phyloP scores from a whole-genome alignment of 92 coral and sea anemone genomes.

The Siderastrea siderea region DNA sequence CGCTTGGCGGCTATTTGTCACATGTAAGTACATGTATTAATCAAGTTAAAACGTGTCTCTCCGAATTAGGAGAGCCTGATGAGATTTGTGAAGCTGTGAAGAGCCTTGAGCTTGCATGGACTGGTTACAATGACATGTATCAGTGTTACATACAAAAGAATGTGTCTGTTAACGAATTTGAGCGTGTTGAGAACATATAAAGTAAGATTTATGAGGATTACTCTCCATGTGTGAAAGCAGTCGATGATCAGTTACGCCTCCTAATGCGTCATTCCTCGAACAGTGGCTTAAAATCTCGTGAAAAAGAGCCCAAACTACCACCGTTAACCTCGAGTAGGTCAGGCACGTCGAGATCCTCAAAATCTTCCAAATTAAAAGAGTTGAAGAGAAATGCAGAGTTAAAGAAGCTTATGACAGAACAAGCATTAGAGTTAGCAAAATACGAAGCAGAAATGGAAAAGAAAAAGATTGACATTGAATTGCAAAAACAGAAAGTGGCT shows the following conservation, averaged over 20 bases:
- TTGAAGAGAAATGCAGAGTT: conserved; percentile 45
- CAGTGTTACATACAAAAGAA: neutral
- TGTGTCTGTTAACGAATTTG: conserved; percentile 10
- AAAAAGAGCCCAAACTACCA: neutral
- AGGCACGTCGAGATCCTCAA: conserved; percentile 31
- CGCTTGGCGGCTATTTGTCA: conserved; percentile 49
- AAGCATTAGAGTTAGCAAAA: conserved; percentile 49
- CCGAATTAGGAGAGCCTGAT: neutral
- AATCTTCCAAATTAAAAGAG: conserved; percentile 34
- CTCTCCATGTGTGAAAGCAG: conserved; percentile 3
- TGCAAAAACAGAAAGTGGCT: conserved; percentile 24
- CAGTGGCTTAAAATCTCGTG: neutral
- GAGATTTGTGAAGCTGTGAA: conserved; percentile 27
- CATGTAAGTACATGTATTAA: conserved; percentile 45
- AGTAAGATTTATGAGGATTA: conserved; percentile 5
- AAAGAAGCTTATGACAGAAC: conserved; percentile 44
- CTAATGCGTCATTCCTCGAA: neutral
- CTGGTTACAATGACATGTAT: conserved; percentile 9
- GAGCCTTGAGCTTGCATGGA: conserved; percentile 37
- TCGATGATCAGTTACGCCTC: neutral
- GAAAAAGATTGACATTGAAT: conserved; percentile 50
- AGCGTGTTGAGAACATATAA: neutral
- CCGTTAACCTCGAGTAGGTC: conserved; percentile 29
- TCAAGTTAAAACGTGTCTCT: conserved; percentile 5
- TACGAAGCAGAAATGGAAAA: conserved; percentile 64